Conservation (phyloP, 2,797 vertebrate species). For the Urophycis tenuis region DNA sequence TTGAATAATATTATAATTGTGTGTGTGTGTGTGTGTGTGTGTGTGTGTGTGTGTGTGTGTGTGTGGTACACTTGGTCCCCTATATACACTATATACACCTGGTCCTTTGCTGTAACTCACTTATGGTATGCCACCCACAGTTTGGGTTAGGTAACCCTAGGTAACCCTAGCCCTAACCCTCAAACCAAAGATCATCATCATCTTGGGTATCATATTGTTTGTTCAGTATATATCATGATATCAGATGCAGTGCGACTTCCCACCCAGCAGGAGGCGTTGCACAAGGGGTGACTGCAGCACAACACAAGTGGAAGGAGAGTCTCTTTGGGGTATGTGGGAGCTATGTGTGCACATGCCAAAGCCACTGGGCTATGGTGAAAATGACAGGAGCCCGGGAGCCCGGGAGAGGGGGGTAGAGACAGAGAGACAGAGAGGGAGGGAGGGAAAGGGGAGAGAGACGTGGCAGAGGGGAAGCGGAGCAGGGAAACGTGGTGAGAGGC, state of each 20-base stretch:
- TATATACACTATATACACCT: no score
- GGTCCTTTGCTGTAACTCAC: no score
- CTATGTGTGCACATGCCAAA: background rate
- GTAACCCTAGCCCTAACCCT: no score
- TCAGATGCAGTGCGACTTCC: constrained; percentile 11
- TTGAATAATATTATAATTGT: no score
- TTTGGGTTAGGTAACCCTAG: no score
- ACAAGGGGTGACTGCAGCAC: constrained; percentile 3
- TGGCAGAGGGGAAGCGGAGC: background rate
- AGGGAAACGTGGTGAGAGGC: background rate
- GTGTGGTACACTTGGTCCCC: no score
- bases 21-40: no score
- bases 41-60: no score
- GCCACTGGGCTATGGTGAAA: background rate
- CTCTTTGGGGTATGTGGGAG: background rate
- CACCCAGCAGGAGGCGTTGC: constrained; percentile 46
- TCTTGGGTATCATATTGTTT: no score
- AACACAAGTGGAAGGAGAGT: background rate
- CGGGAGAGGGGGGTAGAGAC: background rate
- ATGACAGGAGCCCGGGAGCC: background rate
- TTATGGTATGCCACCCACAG: no score
- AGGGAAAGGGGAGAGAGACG: background rate
- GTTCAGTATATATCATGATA: no score
- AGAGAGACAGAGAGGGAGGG: constrained; percentile 1
- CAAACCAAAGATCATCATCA: no score